Evolutionary conservation across 2,888 invertebrate genomes (phyloP), one percentile per base, ranked within the genome.

Genomic region (Bugula neritina): DNA sequence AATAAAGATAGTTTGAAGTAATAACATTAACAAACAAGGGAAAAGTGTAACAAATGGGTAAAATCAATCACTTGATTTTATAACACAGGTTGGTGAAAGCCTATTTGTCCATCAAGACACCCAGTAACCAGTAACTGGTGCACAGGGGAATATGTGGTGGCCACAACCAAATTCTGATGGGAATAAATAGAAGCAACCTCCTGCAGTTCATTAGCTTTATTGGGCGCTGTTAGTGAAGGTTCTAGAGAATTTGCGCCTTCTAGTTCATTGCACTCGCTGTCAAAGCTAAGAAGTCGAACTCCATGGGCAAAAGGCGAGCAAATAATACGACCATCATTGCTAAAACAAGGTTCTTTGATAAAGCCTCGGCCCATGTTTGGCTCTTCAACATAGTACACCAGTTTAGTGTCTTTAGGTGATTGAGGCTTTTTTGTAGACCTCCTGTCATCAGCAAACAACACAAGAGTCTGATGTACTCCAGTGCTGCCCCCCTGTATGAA

Each of bases 341-440:
- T 94, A 84, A 93, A 95, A 78, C 92, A 92, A 69, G 93, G 86
- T 81, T 95, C 96, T 84, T 96, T 96, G 72, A 96, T 95, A 78
- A 92, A 94, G 0, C 94, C 94, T 75, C 90, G 90, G 0, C 93
- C 94, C 21, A 91, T 91, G 80, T 92, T 94, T 0, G 92, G 90
- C 82, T 96, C 95, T 79, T 92, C 89, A 10, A 90, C 87, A 79
- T 89, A 94, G 84, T 92, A 92, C 3, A 93, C 89, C 71, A 96
- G 87, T 63, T 94, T 87, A 21, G 90, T 89, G 27, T 88, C 86
- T 83, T 94, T 94, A 77, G 89, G 88, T 69, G 89, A 86, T 73
- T 91, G 52, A 31, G 43, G 35, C 3, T 23, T 57, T 23, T 27
- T 63, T 3, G 31, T 29, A 29, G 63, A 27, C 10, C 63, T 27